Evolutionary conservation across 2,113 vertebrate genomes (phyloP).

Genomic region (Procavia capensis): DNA sequence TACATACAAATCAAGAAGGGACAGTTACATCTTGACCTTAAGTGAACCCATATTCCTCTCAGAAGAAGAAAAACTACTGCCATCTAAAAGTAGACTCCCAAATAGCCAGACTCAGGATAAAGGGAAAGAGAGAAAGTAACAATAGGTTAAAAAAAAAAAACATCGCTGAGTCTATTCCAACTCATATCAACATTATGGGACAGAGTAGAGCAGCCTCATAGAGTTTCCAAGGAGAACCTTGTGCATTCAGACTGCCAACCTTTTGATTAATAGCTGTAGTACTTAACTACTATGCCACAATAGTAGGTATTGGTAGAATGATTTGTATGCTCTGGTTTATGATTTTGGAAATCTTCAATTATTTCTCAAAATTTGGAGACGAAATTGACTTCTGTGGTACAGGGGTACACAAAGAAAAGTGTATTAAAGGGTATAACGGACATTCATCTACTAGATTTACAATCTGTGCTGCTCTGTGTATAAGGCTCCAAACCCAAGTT

Average conservation of each 20-base stretch:
- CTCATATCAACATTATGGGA: too few relatives aligned
- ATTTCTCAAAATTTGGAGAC: constrained; percentile 42
- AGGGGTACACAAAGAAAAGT: neutral
- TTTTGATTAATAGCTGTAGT: too few relatives aligned
- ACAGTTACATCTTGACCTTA: constrained; percentile 4
- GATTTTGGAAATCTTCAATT: neutral
- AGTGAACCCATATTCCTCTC: neutral
- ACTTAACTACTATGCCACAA: too few relatives aligned
- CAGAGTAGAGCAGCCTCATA: too few relatives aligned
- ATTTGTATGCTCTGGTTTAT: constrained; percentile 9
- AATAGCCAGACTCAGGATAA: neutral
- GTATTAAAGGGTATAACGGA: neutral
- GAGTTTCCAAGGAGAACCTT: too few relatives aligned
- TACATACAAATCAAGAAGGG: neutral
- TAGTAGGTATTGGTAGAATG: neutral
- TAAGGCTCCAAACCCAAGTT: constrained; percentile 13
- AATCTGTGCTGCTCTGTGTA: neutral
- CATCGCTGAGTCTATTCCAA: too few relatives aligned
- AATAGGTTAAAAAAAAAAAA: too few relatives aligned
- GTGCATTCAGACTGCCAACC: too few relatives aligned
- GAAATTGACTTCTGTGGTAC: constrained; percentile 7
- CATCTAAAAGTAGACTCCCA: neutral
- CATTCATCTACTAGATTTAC: neutral
- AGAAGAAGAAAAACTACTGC: constrained; percentile 11
- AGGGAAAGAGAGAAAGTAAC: neutral